These are phyloP conservation scores for Lycopodina hypogea DNA, from an alignment of 37 sponge, comb jelly and placozoan genomes.

Conservation along the genomic window DNA sequence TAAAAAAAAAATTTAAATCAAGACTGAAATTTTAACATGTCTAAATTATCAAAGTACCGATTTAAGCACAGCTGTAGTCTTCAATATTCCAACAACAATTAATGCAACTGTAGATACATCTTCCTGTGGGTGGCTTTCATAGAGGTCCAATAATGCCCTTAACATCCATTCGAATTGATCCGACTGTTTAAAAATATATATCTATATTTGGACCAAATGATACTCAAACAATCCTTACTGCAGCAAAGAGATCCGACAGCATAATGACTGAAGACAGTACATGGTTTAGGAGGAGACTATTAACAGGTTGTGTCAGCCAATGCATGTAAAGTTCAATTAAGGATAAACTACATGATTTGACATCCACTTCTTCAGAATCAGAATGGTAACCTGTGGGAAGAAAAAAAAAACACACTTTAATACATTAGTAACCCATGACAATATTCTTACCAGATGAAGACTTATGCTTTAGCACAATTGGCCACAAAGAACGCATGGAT, in stretches of 20 bases:
- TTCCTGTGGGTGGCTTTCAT: constrained; percentile 37
- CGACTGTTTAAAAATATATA: constrained; percentile 5
- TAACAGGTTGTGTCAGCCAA: constrained; percentile 55
- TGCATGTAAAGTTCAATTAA: constrained; percentile 58
- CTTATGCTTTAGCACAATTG: constrained; percentile 36
- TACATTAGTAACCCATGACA: no score
- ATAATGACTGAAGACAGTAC: constrained; percentile 24
- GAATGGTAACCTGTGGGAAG: constrained; percentile 1
- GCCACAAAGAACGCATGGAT: constrained; percentile 52
- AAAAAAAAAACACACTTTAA: not conserved
- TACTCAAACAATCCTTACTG: not conserved
- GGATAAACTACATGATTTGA: constrained; percentile 50
- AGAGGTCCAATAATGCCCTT: constrained; percentile 34
- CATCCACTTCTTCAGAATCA: constrained; percentile 47
- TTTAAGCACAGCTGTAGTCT: constrained; percentile 63
- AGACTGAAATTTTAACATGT: not conserved
- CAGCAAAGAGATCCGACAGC: constrained; percentile 56
- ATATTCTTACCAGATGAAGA: not conserved
- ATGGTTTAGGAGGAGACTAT: constrained; percentile 32
- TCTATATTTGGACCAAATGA: not conserved
- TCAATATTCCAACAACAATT: constrained; percentile 44
- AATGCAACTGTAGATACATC: constrained; percentile 30
- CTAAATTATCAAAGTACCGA: constrained; percentile 21
- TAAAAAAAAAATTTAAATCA: not conserved
- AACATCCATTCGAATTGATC: constrained; percentile 79